These are phyloP conservation scores for Takifugu rubripes DNA, from an alignment of 2,797 vertebrate genomes.

Conservation along the genomic window DNA sequence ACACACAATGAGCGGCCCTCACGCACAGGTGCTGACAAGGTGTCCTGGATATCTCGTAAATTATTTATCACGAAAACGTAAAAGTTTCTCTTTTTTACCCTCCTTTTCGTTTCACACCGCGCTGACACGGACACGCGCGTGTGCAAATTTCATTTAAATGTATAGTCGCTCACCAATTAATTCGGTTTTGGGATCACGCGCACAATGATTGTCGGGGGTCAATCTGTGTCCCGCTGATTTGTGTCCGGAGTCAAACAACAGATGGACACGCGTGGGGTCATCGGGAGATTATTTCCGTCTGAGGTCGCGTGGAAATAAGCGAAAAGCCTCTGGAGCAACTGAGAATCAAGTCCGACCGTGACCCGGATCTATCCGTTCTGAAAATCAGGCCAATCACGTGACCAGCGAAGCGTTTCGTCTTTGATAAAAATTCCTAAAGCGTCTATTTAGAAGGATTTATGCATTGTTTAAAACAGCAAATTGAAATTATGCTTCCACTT, in stretches of 20 bases:
- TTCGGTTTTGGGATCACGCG: conserved; percentile 48
- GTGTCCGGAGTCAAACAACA: conserved; percentile 63
- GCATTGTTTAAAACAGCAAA: too few relatives aligned
- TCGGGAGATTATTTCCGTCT: conserved; percentile 52
- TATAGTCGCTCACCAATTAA: conserved; percentile 12
- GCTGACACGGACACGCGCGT: background rate
- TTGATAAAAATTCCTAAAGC: too few relatives aligned
- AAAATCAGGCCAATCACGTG: too few relatives aligned
- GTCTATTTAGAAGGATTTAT: too few relatives aligned
- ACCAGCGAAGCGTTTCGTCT: too few relatives aligned
- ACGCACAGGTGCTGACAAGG: conserved; percentile 13
- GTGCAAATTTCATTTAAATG: background rate
- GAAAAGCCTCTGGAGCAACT: background rate
- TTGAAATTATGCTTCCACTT: too few relatives aligned
- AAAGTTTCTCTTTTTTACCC: background rate
- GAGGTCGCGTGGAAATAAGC: conserved; percentile 20
- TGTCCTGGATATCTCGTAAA: conserved; percentile 5
- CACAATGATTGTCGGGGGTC: conserved; percentile 37
- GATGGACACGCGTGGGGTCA: conserved; percentile 58
- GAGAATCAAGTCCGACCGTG: background rate
- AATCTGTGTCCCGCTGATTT: conserved; percentile 51
- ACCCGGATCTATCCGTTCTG: too few relatives aligned
- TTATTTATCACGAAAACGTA: conserved; percentile 19
- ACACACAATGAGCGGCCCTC: conserved; percentile 16
- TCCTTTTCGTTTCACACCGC: background rate